Conservation (phyloP, 2,113 vertebrate genomes). For the Pollachius pollachius region DNA sequence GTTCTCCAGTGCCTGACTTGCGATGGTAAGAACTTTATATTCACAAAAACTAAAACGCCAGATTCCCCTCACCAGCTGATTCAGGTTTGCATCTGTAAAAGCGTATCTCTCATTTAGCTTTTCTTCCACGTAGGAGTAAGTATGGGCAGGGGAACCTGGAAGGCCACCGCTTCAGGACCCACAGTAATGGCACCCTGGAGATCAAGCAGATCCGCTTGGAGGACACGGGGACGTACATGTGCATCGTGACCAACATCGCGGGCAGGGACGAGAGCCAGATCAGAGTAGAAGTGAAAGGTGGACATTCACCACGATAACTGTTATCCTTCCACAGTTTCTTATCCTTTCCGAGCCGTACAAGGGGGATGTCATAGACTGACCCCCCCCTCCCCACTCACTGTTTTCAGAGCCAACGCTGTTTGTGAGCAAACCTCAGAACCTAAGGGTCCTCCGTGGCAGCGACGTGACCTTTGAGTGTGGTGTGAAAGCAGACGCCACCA, state of each 20-base stretch:
- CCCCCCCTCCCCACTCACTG: constrained; percentile 1
- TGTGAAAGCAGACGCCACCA: constrained; percentile 78
- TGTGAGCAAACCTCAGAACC: constrained; percentile 81
- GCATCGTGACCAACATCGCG: constrained; percentile 88
- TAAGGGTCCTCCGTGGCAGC: constrained; percentile 79
- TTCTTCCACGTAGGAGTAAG: constrained; percentile 84
- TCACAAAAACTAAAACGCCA: neutral
- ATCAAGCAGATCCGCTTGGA: constrained; percentile 81
- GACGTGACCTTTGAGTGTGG: constrained; percentile 84
- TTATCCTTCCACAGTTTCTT: too few species aligned
- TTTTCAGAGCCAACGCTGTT: constrained; percentile 88
- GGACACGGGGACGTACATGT: constrained; percentile 92
- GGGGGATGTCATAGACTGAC: neutral
- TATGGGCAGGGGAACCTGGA: constrained; percentile 88
- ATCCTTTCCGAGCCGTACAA: too few species aligned
- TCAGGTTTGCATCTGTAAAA: neutral
- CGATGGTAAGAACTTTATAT: constrained; percentile 80
- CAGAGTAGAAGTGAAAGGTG: constrained; percentile 95
- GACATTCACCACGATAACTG: neutral
- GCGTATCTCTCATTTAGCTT: neutral
- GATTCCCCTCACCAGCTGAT: too few species aligned
- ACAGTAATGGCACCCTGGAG: constrained; percentile 89
- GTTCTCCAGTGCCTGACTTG: constrained; percentile 89
- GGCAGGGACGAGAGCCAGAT: constrained; percentile 89
- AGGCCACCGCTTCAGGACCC: constrained; percentile 84